Evolutionary conservation across 2,797 vertebrate genomes (phyloP).

Genomic region (Morus bassanus): DNA sequence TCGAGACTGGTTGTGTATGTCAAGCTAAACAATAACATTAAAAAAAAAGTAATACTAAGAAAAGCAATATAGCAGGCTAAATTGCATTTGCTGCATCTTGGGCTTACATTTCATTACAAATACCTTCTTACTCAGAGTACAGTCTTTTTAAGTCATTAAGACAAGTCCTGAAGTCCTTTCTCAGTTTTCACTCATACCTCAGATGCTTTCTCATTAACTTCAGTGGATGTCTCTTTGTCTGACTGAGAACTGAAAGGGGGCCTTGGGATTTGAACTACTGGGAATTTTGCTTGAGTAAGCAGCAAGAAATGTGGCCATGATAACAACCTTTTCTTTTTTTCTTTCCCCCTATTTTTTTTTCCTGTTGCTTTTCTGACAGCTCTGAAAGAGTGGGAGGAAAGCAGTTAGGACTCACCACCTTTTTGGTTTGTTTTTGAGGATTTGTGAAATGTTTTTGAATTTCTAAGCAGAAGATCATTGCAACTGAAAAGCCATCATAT

Average conservation of each 20-base stretch:
- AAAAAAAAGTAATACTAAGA: background rate
- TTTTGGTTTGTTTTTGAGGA: constrained; percentile 21
- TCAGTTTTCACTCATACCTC: constrained; percentile 16
- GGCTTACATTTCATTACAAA: constrained; percentile 31
- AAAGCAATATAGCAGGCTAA: constrained; percentile 41
- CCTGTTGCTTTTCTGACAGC: constrained; percentile 38
- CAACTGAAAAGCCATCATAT: background rate
- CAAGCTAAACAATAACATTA: constrained; percentile 5
- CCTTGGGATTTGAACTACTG: constrained; percentile 22
- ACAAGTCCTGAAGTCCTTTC: constrained; percentile 35
- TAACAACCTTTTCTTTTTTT: constrained; percentile 19
- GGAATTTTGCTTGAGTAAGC: constrained; percentile 44
- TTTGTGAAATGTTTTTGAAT: constrained; percentile 4
- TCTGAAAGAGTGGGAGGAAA: constrained; percentile 37
- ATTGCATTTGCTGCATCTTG: constrained; percentile 28
- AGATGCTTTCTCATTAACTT: constrained; percentile 24
- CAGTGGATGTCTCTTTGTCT: constrained; percentile 3
- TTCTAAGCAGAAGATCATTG: constrained; percentile 6
- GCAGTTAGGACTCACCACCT: background rate
- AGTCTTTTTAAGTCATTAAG: constrained; percentile 29
- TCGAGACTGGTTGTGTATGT: background rate
- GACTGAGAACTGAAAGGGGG: constrained; percentile 18
- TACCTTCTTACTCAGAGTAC: background rate
- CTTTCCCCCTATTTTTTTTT: background rate
- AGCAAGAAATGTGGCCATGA: background rate